Evolutionary conservation across 2,113 vertebrate species (phyloP), one percentile per base, ranked within the genome.

Genomic region (Argyrosomus japonicus): DNA sequence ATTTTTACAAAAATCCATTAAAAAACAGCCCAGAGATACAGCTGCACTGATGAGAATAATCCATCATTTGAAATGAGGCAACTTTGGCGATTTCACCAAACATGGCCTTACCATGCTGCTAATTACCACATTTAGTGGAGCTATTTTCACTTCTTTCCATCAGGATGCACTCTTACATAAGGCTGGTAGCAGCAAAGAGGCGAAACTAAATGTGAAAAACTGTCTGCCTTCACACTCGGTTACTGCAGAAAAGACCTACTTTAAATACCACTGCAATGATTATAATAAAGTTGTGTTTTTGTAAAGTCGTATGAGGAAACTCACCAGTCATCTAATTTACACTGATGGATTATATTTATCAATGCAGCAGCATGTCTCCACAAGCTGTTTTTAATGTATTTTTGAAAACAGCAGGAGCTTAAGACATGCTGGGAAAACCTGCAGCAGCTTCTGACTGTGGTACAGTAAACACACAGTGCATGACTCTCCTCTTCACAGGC

Each of bases 11-110:
- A 81, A 81, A 69, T 60, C 64, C 64, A 65, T 75, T 76, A 62
- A 84, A 50, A 76, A 79, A 79, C 65, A 79, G 75, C 84, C 48
- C 43, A 78, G 29, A 68, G 77, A 76, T 81, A 50, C 21, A 76
- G 73, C 68, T 68, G 63, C 65, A 75, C 69, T 62, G 25, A 65
- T 65, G 76, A 84, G 25, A 53, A 53, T 79, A 79, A 76, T 82
- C 56, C 36, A 85, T 84, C 53, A 84, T 54, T 83, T 82, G 67
- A 82, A 84, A 79, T 75, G n/a, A 82, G 77, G 63, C 71, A 61
- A 76, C 29, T 77, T 60, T 65, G 61, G 36, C 72, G 10, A 81
- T 75, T 77, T 78, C 32, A 57, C 53, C 58, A 57, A 57, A 75
- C 64, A 68, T 61, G 43, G n/a, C 48, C 75, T 79, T 50, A 53